A percentile compares a stretch with the other conserved stretches of the same genome.
phyloP scores from a whole-genome alignment of 2,888 invertebrate genomes.

The Cryptophagus acutangulus region DNA sequence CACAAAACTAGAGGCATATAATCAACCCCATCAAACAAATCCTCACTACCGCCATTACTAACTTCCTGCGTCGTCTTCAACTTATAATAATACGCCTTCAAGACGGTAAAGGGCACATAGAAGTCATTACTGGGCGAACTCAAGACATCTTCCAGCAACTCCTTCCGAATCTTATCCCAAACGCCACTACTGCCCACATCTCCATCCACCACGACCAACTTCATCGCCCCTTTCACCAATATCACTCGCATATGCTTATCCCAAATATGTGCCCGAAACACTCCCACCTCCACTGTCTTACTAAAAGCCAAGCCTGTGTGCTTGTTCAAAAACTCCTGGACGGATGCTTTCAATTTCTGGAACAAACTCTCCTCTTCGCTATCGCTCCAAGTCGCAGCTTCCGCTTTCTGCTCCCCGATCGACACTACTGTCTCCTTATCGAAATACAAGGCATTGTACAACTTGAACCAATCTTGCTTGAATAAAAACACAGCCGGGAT shows the following conservation, averaged over 20 bases:
- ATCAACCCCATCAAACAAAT: too few relatives aligned
- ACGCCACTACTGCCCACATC: slow-evolving; percentile 30
- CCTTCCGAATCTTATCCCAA: slow-evolving; percentile 43
- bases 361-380: slow-evolving; percentile 48
- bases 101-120: slow-evolving; percentile 41
- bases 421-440: slow-evolving; percentile 55
- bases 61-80: too few relatives aligned
- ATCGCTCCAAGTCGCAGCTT: background rate
- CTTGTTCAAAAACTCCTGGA: slow-evolving; percentile 47
- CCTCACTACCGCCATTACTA: slow-evolving; percentile 35
- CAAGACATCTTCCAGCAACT: slow-evolving; percentile 40
- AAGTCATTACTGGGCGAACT: slow-evolving; percentile 40
- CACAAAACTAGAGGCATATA: slow-evolving; percentile 37
- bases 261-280: slow-evolving; percentile 42
- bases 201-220: slow-evolving; percentile 24
- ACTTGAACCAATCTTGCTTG: slow-evolving; percentile 64
- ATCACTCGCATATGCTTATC: slow-evolving; percentile 41
- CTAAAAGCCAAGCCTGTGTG: slow-evolving; percentile 44
- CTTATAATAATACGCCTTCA: slow-evolving; percentile 44
- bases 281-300: slow-evolving; percentile 39
- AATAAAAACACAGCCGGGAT: slow-evolving; percentile 92
- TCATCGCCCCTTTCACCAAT: slow-evolving; percentile 28
- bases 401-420: slow-evolving; percentile 38
- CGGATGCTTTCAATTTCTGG: slow-evolving; percentile 46
- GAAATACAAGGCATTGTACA: slow-evolving; percentile 57